phyloP scores from a whole-genome alignment of 2,113 vertebrate genomes.

The Galeopterus variegatus region DNA sequence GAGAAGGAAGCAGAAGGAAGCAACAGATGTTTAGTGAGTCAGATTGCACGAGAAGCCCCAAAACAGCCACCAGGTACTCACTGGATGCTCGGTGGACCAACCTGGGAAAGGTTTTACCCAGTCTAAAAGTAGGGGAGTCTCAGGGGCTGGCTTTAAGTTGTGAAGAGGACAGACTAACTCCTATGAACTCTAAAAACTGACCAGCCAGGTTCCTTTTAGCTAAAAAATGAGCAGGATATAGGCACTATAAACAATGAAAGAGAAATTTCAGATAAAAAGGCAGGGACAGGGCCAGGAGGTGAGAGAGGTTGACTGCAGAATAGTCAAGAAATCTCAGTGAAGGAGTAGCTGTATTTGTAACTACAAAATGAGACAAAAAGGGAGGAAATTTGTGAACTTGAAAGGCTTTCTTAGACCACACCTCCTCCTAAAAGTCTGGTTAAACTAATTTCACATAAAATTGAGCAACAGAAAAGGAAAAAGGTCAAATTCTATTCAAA shows the following conservation, averaged over 20 bases:
- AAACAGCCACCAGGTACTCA: not conserved
- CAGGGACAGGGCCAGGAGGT: too few relatives aligned
- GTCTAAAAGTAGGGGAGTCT: not conserved
- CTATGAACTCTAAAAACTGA: not conserved
- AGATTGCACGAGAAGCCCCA: not conserved
- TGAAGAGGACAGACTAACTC: not conserved
- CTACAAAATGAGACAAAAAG: not conserved
- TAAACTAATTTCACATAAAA: not conserved
- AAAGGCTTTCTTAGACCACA: not conserved
- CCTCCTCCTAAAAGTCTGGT: not conserved
- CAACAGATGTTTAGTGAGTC: not conserved
- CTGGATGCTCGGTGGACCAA: not conserved
- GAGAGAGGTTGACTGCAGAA: not conserved
- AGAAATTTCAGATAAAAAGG: not conserved
- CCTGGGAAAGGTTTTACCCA: not conserved
- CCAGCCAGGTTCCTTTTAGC: not conserved
- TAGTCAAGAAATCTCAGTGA: not conserved
- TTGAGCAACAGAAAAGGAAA: not conserved
- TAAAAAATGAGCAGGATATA: not conserved
- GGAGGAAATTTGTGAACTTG: not conserved
- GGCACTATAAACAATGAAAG: not conserved
- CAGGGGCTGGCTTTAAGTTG: accelerated
- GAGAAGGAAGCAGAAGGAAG: not conserved
- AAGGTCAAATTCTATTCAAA: not conserved
- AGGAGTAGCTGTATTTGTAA: not conserved